Evolutionary conservation across 2,888 invertebrate genomes (phyloP), one percentile per base, ranked within the genome.

Genomic region (Lithophane ornitopus): DNA sequence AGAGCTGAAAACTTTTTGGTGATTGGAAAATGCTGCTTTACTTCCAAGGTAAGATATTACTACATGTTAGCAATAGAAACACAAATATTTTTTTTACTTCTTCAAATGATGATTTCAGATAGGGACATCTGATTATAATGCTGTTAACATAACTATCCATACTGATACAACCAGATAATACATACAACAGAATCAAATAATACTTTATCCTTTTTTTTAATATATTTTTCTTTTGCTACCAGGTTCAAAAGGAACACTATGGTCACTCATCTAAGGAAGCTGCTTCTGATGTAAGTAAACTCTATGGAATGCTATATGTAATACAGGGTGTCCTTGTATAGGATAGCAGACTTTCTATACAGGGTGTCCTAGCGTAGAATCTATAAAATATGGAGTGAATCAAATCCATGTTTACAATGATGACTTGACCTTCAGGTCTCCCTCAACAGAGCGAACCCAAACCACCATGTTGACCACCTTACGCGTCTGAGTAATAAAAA

Each of bases 361-460:
- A 65, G 22, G 46, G 1, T 28, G 19, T 4, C 28, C 26, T 41
- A 26, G 1, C 26, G 19, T 28, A 28, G 14, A 22, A 14, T 52
- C 14, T 49, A 9, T 14, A 66, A 28, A 61, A 54, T 34, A 62
- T 54, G 26, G 0, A 3, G 6, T 46, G 26, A 22, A 46, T 66
- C 14, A 16, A 34, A 39, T 54, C n/a, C 3, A n/a, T 9, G 2
- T 28, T 19, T 71, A 65, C 88, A 84, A 94, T 95, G 95, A 95
- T 95, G 95, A 95, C 88, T 79, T 46, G 94, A 94, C 95, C 94
- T 91, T 95, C 95, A 95, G 95, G 95, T 95, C 95, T 95, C 95
- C 95, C 95, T 95, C 95, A 90, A 86, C 95, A 95, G 95, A 95
- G 95, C n/a, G 95, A 95, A 95, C 95, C 95, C 94, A 94, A 71